A percentile compares a stretch with the other conserved stretches of the same genome.
Evolutionary conservation across 2,797 vertebrate species (phyloP).

Genomic region (Enteromius unitaeniatus): DNA sequence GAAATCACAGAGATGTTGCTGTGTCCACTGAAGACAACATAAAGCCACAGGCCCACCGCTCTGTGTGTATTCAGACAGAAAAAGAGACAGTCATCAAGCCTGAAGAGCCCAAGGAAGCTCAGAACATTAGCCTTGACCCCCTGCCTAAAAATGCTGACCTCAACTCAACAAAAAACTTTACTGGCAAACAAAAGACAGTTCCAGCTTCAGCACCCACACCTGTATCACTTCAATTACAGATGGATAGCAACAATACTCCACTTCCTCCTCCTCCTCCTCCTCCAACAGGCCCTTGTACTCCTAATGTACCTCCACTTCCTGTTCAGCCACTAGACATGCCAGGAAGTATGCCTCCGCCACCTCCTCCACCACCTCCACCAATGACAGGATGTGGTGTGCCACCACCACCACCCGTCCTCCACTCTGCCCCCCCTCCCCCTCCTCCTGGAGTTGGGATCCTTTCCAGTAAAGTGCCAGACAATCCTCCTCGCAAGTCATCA

Average conservation of each 20-base stretch:
- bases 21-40: conserved; percentile 85
- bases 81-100: conserved; percentile 86
- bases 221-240: conserved; percentile 52
- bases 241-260: conserved; percentile 41
- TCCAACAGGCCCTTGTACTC: conserved; percentile 39
- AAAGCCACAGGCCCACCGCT: conserved; percentile 81
- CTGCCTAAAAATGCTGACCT: conserved; percentile 86
- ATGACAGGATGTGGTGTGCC: conserved; percentile 64
- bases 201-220: conserved; percentile 54
- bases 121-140: conserved; percentile 68
- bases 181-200: conserved; percentile 60
- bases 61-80: conserved; percentile 92
- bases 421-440: conserved; percentile 60
- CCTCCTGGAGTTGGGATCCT: conserved; percentile 47
- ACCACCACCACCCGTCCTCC: conserved; percentile 53
- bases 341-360: conserved; percentile 57
- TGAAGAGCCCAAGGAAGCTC: conserved; percentile 72
- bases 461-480: conserved; percentile 56
- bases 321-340: conserved; percentile 35
- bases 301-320: conserved; percentile 52
- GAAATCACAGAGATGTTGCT: conserved; percentile 79
- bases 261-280: conserved; percentile 50
- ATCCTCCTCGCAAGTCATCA: conserved; percentile 83
- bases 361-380: conserved; percentile 38
- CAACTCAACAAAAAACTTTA: conserved; percentile 77